Conservation (phyloP, 1,140 invertebrate species). For the Triops cancriformis region DNA sequence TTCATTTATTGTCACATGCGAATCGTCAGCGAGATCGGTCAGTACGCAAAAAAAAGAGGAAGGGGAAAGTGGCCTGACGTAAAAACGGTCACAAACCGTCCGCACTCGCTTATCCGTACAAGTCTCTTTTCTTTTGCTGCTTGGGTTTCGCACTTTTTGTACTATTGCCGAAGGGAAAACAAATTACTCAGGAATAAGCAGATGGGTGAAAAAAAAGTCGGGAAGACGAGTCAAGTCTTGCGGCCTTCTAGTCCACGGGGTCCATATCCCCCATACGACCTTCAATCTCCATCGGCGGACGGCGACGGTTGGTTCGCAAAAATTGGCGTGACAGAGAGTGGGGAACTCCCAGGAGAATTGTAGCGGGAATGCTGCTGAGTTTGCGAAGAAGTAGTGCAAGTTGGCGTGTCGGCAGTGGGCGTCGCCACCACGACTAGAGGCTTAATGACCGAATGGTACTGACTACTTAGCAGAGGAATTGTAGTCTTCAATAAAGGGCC, state of each 20-base stretch:
- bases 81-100: neutral
- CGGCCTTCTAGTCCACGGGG: neutral
- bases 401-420: conserved; percentile 16
- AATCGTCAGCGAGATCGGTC: conserved; percentile 2
- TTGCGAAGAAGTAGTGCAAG: neutral
- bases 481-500: conserved; percentile 22
- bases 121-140: neutral
- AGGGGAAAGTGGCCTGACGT: neutral
- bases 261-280: neutral
- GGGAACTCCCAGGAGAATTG: neutral
- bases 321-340: neutral
- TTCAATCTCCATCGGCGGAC: neutral
- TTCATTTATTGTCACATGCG: neutral
- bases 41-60: neutral
- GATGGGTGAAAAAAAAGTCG: neutral
- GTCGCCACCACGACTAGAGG: conserved; percentile 25
- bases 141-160: neutral
- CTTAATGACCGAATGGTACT: conserved; percentile 25
- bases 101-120: neutral
- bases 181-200: neutral
- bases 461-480: conserved; percentile 24
- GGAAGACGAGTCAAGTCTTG: neutral
- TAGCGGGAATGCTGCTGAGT: conserved; percentile 4
- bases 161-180: neutral
- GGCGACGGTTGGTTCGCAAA: neutral